Conservation (phyloP, 2,888 invertebrate species). For the Aelia acuminata region DNA sequence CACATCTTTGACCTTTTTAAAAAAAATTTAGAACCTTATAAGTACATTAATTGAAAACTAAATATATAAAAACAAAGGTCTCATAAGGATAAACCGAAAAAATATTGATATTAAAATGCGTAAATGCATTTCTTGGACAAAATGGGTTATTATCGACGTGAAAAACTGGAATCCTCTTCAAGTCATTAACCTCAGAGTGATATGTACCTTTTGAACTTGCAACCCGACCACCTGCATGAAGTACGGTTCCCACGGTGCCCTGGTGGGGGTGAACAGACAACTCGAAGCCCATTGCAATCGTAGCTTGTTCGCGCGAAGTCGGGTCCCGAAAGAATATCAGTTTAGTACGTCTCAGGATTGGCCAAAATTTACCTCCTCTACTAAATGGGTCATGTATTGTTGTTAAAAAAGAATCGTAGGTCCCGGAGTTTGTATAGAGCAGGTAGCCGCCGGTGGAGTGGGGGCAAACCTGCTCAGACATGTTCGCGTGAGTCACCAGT, state of each 20-base stretch:
- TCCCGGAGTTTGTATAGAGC: not conserved
- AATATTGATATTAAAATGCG: no score
- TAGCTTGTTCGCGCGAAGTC: not conserved
- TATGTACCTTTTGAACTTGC: not conserved
- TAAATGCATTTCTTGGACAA: no score
- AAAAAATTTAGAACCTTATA: no score
- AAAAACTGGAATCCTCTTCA: not conserved
- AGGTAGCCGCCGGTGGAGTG: not conserved
- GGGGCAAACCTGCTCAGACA: slow-evolving; percentile 14
- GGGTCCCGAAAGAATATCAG: not conserved
- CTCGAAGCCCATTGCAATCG: not conserved
- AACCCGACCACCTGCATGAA: slow-evolving; percentile 22
- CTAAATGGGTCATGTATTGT: not conserved
- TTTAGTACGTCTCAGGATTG: not conserved
- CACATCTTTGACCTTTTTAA: no score
- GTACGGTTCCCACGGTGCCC: not conserved
- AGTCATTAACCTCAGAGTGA: not conserved
- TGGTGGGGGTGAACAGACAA: not conserved
- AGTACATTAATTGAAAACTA: no score
- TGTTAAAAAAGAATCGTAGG: not conserved
- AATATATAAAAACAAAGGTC: no score
- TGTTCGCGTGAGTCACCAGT: slow-evolving; percentile 37
- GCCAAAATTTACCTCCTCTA: not conserved
- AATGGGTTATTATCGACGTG: no score
- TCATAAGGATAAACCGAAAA: no score